Evolutionary conservation across 1,140 invertebrate species (phyloP).

Genomic region (Drosophila funebris): DNA sequence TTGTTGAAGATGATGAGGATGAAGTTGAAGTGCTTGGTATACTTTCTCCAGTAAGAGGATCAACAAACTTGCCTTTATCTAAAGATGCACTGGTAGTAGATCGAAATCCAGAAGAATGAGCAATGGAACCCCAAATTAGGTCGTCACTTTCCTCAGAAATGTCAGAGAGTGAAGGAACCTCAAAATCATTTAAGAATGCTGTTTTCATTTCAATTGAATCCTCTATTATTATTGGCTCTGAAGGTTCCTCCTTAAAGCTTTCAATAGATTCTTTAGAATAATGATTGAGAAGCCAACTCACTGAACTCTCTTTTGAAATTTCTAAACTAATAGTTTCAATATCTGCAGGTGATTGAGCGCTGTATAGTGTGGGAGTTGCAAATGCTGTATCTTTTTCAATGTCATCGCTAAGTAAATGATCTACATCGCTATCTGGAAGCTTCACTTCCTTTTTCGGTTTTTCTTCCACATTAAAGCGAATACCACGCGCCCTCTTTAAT

Average conservation of each 20-base stretch:
- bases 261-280: neutral
- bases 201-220: slow-evolving; percentile 27
- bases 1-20: too few relatives aligned
- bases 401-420: too few relatives aligned
- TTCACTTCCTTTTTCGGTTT: neutral
- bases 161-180: slow-evolving; percentile 50
- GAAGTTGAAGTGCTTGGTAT: neutral
- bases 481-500: neutral
- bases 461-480: neutral
- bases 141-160: slow-evolving; percentile 38
- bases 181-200: slow-evolving; percentile 29
- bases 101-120: neutral
- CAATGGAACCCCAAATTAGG: neutral
- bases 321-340: too few relatives aligned
- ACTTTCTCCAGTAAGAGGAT: neutral
- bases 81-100: neutral
- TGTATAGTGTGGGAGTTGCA: too few relatives aligned
- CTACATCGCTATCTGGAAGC: too few relatives aligned
- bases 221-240: neutral
- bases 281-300: too few relatives aligned
- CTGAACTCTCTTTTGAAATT: too few relatives aligned
- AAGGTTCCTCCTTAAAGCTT: neutral
- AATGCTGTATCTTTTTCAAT: too few relatives aligned
- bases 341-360: too few relatives aligned
- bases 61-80: neutral